Evolutionary conservation across 2,797 vertebrate genomes (phyloP).

Genomic region (Halcyon smyrnensis): DNA sequence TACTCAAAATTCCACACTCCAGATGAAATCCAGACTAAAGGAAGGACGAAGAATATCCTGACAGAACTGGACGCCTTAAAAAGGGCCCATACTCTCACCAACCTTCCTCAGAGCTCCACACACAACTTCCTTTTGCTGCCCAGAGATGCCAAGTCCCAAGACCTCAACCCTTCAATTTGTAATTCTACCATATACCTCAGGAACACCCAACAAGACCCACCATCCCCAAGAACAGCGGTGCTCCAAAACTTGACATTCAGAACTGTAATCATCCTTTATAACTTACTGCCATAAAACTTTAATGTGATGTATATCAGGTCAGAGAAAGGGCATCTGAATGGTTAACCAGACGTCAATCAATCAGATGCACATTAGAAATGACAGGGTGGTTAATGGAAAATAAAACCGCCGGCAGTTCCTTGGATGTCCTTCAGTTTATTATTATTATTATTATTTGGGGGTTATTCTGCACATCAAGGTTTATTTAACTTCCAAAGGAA

Average conservation of each 20-base stretch:
- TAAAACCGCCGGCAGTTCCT: not conserved
- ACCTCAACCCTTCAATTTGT: not conserved
- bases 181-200: not conserved
- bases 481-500: constrained; percentile 13
- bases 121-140: not conserved
- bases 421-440: not conserved
- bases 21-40: not conserved
- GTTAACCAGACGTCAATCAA: constrained; percentile 38
- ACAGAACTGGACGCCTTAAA: not conserved
- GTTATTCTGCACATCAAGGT: constrained; percentile 25
- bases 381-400: not conserved
- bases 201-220: not conserved
- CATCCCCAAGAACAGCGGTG: not conserved
- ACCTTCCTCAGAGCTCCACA: not conserved
- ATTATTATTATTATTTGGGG: not conserved
- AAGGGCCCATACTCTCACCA: not conserved
- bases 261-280: constrained; percentile 20
- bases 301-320: not conserved
- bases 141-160: not conserved
- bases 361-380: not conserved
- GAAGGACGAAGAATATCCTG: not conserved
- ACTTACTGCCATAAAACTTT: not conserved
- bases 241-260: not conserved
- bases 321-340: not conserved
- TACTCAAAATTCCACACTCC: not conserved